Percentiles rank a stretch among this genome's conserved stretches.
Evolutionary conservation across 1,140 invertebrate genomes (phyloP).

Genomic region (Vanessa tameamea): DNA sequence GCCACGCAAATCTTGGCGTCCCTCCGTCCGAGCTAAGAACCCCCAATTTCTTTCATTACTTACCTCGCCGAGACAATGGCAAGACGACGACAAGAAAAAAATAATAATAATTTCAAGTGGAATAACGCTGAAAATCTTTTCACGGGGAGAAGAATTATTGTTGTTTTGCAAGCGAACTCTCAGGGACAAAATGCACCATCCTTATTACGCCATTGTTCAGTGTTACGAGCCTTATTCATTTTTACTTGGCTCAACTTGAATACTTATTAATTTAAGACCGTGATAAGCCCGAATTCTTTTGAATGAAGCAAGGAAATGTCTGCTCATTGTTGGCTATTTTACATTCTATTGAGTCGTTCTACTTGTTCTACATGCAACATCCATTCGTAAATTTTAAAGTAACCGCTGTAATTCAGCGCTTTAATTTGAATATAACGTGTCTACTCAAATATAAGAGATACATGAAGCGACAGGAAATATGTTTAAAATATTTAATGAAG

Average conservation of each 20-base stretch:
- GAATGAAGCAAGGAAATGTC: conserved; percentile 75
- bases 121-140: conserved; percentile 81
- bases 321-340: conserved; percentile 75
- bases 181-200: conserved; percentile 78
- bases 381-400: conserved; percentile 26
- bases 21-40: conserved; percentile 63
- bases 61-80: conserved; percentile 79
- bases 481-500: too few relatives aligned
- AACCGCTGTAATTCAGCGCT: conserved; percentile 14
- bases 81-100: conserved; percentile 78
- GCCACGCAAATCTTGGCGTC: conserved; percentile 75
- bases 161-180: conserved; percentile 79
- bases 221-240: conserved; percentile 79
- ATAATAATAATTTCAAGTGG: conserved; percentile 81
- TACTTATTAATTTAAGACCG: conserved; percentile 80
- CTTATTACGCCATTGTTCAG: conserved; percentile 78
- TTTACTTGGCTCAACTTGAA: conserved; percentile 80
- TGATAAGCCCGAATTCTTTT: conserved; percentile 79
- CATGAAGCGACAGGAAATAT: too few relatives aligned
- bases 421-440: not conserved
- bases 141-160: conserved; percentile 79
- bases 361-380: conserved; percentile 38
- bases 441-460: not conserved
- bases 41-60: conserved; percentile 80
- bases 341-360: conserved; percentile 63